Evolutionary conservation across 2,113 vertebrate genomes (phyloP).

Genomic region (Calidris pugnax): DNA sequence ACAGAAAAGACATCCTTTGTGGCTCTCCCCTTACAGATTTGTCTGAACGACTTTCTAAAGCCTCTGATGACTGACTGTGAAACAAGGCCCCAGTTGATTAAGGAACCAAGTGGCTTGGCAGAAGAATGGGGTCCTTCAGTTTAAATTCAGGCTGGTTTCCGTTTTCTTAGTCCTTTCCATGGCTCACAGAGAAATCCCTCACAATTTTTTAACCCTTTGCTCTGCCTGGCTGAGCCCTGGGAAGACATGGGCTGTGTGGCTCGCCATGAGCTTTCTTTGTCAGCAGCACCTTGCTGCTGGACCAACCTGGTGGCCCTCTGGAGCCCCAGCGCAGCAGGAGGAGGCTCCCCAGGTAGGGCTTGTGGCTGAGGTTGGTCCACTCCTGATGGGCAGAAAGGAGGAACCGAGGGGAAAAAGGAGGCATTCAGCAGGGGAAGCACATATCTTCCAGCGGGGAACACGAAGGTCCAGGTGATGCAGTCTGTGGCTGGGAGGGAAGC

Average conservation of each 20-base stretch:
- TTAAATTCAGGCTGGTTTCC: constrained; percentile 59
- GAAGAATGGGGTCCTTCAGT: constrained; percentile 61
- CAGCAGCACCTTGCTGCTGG: not conserved
- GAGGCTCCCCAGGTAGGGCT: not conserved
- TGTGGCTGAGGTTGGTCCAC: not conserved
- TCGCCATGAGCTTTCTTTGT: not conserved
- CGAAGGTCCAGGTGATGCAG: not conserved
- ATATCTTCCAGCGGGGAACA: not conserved
- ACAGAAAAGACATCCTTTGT: constrained; percentile 53
- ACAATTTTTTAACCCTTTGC: constrained; percentile 19
- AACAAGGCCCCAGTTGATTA: constrained; percentile 67
- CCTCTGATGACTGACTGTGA: not conserved
- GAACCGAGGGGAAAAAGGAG: not conserved
- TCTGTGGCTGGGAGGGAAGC: not conserved
- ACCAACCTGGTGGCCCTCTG: accelerated
- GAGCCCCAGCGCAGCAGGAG: not conserved
- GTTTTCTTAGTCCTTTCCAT: not conserved
- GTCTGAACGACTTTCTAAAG: constrained; percentile 12
- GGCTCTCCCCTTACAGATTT: not conserved
- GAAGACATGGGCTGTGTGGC: not conserved
- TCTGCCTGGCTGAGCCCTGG: not conserved
- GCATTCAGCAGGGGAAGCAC: not conserved
- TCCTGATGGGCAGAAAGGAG: not conserved
- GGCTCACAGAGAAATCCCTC: not conserved
- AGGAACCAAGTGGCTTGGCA: constrained; percentile 8